Evolutionary conservation across 2,888 invertebrate species (phyloP), one percentile per base, ranked within the genome.

Genomic region (Pachycephus smyrnensis): DNA sequence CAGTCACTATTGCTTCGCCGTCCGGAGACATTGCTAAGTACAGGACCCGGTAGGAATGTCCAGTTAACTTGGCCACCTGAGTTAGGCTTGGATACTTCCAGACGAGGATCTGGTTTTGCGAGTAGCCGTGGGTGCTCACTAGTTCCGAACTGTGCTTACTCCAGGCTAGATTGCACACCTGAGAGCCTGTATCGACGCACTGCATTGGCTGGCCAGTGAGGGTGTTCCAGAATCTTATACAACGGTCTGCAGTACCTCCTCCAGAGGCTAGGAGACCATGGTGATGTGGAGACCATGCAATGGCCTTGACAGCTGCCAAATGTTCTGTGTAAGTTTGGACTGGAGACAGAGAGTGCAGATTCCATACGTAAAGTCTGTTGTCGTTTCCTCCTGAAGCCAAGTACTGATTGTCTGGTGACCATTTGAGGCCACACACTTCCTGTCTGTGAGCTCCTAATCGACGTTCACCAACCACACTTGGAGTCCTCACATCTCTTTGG

Each of bases 221-320:
- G 0, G 99, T 99, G 92, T 99, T 99, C 99, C 99, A 99, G 93
- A 99, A 99, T 32, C 98, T 94, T 82, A 98, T 98, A 91, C 98
- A 98, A 36, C 98, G 93, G 92, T 99, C 99, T 0, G 99, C 99
- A 0, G 99, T 99, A n/a, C 99, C 99, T n/a, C 99, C 99, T 73
- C 99, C 99, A 69, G 97, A 97, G 0, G 99, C 99, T 81, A 99
- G 92, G 76, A 99, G 93, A 0, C 99, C 99, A 92, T 99, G 99
- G 92, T 99, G 99, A 93, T 99, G 99, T 0, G 99, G 99, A 2
- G 98, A 99, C 99, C 99, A 99, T 33, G 99, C 98, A 85, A 99
- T 98, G 0, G 99, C 99, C 92, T 99, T 99, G 12, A 98, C 98
- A 0, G 98, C 99, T 0, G 99, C 99, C 92, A 98, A 94, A 93